phyloP scores from a whole-genome alignment of 1,140 invertebrate genomes.

The Ephestia elutella region DNA sequence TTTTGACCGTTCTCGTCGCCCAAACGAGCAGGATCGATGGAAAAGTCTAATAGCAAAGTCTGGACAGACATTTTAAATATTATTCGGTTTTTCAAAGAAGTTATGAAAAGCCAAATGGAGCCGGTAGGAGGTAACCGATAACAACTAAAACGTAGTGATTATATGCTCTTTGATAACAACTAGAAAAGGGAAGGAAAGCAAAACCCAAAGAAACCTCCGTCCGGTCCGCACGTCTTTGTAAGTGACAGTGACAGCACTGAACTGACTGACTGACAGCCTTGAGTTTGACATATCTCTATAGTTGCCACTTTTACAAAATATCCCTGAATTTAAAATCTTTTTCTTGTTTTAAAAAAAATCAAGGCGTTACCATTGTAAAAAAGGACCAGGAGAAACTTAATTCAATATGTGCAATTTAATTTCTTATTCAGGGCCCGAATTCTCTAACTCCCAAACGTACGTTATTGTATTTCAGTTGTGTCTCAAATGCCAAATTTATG shows the following conservation, averaged over 20 bases:
- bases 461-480: no score
- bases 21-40: constrained; percentile 80
- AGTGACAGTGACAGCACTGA: not conserved
- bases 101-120: not conserved
- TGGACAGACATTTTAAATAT: constrained; percentile 82
- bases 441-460: no score
- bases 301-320: not conserved
- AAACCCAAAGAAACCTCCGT: not conserved
- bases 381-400: no score
- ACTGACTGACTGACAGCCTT: no score
- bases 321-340: no score
- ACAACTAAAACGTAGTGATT: no score
- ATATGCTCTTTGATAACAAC: not conserved
- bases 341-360: no score
- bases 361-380: no score
- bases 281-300: not conserved
- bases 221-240: not conserved
- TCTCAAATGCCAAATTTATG: no score
- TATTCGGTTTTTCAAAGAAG: constrained; percentile 8
- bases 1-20: constrained; percentile 79
- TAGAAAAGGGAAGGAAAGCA: not conserved
- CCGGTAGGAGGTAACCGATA: constrained; percentile 28
- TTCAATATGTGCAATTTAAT: no score
- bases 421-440: no score
- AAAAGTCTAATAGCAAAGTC: constrained; percentile 87